Evolutionary conservation across 1,140 invertebrate species (phyloP).

Genomic region (Odontomachus brunneus): DNA sequence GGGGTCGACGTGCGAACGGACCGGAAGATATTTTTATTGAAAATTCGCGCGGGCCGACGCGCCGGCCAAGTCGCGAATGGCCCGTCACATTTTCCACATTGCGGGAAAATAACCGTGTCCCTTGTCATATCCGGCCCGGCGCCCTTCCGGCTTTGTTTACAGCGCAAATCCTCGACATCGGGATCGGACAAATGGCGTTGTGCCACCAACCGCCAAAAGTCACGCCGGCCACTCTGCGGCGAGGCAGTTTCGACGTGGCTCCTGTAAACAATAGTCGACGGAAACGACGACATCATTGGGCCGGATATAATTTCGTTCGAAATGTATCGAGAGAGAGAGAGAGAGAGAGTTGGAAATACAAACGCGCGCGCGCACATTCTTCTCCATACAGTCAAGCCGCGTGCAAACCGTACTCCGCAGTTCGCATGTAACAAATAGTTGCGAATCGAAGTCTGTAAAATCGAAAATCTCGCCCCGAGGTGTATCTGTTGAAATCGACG

Average conservation of each 20-base stretch:
- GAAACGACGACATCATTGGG: slow-evolving; percentile 33
- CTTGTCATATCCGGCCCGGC: slow-evolving; percentile 37
- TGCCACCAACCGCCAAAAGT: slow-evolving; percentile 35
- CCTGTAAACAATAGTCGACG: slow-evolving; percentile 48
- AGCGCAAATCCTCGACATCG: not conserved
- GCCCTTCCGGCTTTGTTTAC: slow-evolving; percentile 29
- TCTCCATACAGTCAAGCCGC: not conserved
- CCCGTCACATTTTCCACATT: slow-evolving; percentile 53
- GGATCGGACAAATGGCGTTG: slow-evolving; percentile 41
- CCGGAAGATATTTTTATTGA: slow-evolving; percentile 49
- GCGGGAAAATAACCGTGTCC: slow-evolving; percentile 55
- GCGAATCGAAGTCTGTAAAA: slow-evolving; percentile 32
- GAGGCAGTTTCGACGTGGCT: slow-evolving; percentile 5
- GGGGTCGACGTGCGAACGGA: slow-evolving; percentile 4
- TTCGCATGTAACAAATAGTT: slow-evolving; percentile 25
- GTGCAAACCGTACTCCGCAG: not conserved
- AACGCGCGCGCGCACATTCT: not conserved
- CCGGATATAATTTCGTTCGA: slow-evolving; percentile 51
- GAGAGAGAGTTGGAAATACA: slow-evolving; percentile 1
- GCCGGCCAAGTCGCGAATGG: slow-evolving; percentile 14
- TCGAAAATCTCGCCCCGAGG: slow-evolving; percentile 3
- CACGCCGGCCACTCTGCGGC: slow-evolving; percentile 20
- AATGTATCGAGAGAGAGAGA: slow-evolving; percentile 15
- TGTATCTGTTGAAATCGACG: slow-evolving; percentile 5
- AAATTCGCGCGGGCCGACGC: slow-evolving; percentile 5